Evolutionary conservation across 2,113 vertebrate genomes (phyloP).

Genomic region (Sprattus sprattus): DNA sequence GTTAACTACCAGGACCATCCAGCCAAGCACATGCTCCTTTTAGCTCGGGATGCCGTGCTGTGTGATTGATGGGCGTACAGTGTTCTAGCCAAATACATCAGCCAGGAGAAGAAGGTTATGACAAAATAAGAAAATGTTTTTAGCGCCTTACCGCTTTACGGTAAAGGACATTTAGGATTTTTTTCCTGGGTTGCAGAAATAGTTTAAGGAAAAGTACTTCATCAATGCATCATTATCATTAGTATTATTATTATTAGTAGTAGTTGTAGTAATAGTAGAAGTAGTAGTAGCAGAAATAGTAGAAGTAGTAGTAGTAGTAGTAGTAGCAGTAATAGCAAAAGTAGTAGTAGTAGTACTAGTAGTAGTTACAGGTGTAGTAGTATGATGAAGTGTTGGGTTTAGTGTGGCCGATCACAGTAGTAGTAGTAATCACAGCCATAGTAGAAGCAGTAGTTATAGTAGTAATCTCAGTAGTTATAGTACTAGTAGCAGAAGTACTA

Average conservation of each 20-base stretch:
- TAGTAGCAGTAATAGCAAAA: neutral
- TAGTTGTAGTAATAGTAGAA: too few species aligned
- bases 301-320: neutral
- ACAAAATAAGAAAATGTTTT: neutral
- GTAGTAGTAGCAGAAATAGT: neutral
- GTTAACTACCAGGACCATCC: neutral
- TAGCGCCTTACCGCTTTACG: neutral
- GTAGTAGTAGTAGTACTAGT: neutral
- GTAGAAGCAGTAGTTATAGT: too few species aligned
- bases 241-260: neutral
- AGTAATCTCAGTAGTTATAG: too few species aligned
- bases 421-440: too few species aligned
- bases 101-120: neutral
- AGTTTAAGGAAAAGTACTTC: neutral
- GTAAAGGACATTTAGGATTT: neutral
- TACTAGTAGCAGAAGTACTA: neutral
- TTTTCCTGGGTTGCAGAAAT: neutral
- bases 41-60: neutral
- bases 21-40: constrained; percentile 2
- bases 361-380: neutral
- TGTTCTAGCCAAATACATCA: neutral
- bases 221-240: neutral
- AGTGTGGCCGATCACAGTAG: too few species aligned
- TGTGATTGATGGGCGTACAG: neutral
- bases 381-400: too few species aligned